A percentile compares a stretch with the other conserved stretches of the same genome.
These are phyloP conservation scores for Cephus pygmeus DNA, from an alignment of 2,888 invertebrate species.

Conservation along the genomic window DNA sequence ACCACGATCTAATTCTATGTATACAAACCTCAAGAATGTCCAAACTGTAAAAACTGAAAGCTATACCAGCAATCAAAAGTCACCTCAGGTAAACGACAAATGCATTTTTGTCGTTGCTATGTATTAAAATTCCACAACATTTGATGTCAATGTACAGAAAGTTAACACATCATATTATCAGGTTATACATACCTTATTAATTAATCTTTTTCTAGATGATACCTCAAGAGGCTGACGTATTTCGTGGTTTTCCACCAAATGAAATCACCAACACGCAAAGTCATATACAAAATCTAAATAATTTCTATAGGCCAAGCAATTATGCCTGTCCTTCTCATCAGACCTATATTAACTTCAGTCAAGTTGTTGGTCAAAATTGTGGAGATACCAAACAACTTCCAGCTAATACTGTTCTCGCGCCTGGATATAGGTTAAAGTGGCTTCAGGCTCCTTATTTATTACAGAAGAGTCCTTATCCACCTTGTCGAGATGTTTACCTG, in stretches of 20 bases:
- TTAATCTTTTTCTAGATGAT: conserved; percentile 4
- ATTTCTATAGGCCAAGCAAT: conserved; percentile 26
- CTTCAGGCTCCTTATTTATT: conserved; percentile 30
- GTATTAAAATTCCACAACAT: background rate
- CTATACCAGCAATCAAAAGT: background rate
- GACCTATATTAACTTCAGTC: conserved; percentile 20
- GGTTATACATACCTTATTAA: background rate
- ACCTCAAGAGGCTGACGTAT: conserved; percentile 28
- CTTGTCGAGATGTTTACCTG: conserved; percentile 28
- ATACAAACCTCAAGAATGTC: background rate
- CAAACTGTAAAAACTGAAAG: background rate
- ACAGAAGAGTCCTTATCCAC: conserved; percentile 26
- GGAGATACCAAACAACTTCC: conserved; percentile 10
- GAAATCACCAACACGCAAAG: conserved; percentile 41
- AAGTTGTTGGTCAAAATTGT: conserved; percentile 16
- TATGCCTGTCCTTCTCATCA: conserved; percentile 22
- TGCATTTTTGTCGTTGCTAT: background rate
- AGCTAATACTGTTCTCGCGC: background rate
- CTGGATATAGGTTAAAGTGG: conserved; percentile 33
- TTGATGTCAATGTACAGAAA: background rate
- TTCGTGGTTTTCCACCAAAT: conserved; percentile 41
- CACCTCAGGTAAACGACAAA: conserved; percentile 13
- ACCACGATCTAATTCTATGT: background rate
- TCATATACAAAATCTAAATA: conserved; percentile 35
- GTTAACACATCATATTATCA: background rate